Evolutionary conservation across 2,797 vertebrate genomes (phyloP).

Genomic region (Intellagama lesueurii): DNA sequence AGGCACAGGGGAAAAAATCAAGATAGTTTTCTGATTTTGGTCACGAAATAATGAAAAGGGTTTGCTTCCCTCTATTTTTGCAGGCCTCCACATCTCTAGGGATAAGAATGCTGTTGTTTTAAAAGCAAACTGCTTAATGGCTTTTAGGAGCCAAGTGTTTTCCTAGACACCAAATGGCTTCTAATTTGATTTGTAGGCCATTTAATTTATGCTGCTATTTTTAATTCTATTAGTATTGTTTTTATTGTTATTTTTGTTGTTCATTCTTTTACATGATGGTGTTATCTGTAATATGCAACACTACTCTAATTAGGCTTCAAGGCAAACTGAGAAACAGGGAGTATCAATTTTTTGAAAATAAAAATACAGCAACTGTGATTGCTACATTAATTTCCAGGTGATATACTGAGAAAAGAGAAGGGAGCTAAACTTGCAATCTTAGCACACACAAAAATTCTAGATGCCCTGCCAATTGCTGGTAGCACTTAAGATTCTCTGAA

Average conservation of each 20-base stretch:
- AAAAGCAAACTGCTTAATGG: no score
- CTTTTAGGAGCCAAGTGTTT: background rate
- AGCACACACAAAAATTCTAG: background rate
- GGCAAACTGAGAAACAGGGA: background rate
- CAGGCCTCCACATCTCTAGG: background rate
- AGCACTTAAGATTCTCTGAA: slow-evolving; percentile 3
- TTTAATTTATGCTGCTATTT: background rate
- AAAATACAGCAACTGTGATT: background rate
- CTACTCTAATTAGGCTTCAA: background rate
- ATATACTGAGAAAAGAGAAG: background rate
- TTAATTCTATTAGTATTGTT: background rate
- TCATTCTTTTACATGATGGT: background rate
- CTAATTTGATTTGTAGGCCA: background rate
- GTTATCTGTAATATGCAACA: background rate
- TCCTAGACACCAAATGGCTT: background rate
- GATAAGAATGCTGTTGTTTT: no score
- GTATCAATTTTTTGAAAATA: background rate
- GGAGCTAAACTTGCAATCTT: background rate
- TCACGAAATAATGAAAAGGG: no score
- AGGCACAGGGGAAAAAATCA: no score
- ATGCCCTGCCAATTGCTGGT: background rate
- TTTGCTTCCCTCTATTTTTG: no score
- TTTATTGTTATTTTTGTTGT: no score
- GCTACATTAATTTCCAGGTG: background rate
- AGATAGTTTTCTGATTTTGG: no score